Evolutionary conservation across 2,113 vertebrate genomes (phyloP), one percentile per base, ranked within the genome.

Genomic region (Parus major): DNA sequence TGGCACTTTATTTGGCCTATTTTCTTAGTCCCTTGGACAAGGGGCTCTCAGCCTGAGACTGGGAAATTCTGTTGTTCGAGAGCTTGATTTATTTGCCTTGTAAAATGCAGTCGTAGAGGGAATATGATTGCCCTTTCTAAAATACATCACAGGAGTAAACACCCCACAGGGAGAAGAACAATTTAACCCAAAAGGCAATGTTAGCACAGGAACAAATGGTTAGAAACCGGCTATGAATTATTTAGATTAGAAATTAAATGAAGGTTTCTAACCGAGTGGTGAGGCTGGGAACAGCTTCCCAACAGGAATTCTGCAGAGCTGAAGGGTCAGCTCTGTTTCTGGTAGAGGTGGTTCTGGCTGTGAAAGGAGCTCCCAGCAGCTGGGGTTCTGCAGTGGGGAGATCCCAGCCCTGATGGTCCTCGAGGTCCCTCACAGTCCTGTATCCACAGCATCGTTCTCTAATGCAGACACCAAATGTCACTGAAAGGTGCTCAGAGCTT

Each of bases 51-150:
- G 10, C 23, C 77, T 72, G 88, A 64, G 72, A 19, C 44, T 41
- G 1, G 41, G 20, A 69, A 46, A 85, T 22, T n/a, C 61, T 78
- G 73, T 53, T 81, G 73, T 63, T 46, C 9, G 4, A 52, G n/a
- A 82, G 28, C 44, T 35, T 95, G 91, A 95, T 95, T 86, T 91
- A 82, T 95, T 92, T 96, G 50, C 94, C 81, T 93, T 79, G 65
- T 89, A 76, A 84, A 87, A 82, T 39, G 49, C 46, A 69, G 65
- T 60, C 70, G 39, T 95, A 69, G 84, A 92, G 72, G 65, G 82
- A 90, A 82, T 90, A 81, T 86, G 88, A 88, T 91, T 94, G 94
- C 82, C 94, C 95, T 96, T 93, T 88, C 73, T 75, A 79, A 93
- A 96, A 91, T 79, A 91, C 77, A 79, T 86, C 86, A 71, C 2